Evolutionary conservation across 2,888 invertebrate species (phyloP).

Genomic region (Chrysina gloriosa): DNA sequence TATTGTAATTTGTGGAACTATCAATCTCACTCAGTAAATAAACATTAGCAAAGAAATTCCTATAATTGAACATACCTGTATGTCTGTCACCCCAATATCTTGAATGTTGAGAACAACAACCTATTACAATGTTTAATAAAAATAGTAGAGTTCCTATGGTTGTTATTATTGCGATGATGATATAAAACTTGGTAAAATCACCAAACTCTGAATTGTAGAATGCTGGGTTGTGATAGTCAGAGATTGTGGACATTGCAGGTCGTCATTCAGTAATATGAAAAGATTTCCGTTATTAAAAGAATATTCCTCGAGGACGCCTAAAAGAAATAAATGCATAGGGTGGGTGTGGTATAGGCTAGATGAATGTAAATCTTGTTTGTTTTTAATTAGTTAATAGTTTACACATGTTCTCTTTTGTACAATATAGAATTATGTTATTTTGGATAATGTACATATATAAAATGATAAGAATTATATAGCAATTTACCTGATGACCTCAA

Average conservation of each 20-base stretch:
- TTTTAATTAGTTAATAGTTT: constrained; percentile 23
- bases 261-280: constrained; percentile 14
- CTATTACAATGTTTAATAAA: constrained; percentile 81
- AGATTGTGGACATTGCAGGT: constrained; percentile 68
- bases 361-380: neutral
- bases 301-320: constrained; percentile 20
- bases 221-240: constrained; percentile 24
- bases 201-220: constrained; percentile 66
- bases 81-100: constrained; percentile 86
- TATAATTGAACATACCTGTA: constrained; percentile 71
- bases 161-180: constrained; percentile 82
- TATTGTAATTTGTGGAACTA: too few relatives aligned
- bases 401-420: neutral
- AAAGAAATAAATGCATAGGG: neutral
- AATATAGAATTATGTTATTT: neutral
- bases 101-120: constrained; percentile 83
- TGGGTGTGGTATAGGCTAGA: constrained; percentile 12
- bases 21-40: too few relatives aligned
- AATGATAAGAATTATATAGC: neutral
- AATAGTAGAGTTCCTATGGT: constrained; percentile 77
- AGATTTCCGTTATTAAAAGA: neutral
- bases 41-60: too few relatives aligned
- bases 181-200: constrained; percentile 88
- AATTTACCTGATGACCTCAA: constrained; percentile 39
- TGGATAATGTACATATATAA: neutral